Evolutionary conservation across 2,888 invertebrate genomes (phyloP).

Genomic region (Caenorhabditis becei): DNA sequence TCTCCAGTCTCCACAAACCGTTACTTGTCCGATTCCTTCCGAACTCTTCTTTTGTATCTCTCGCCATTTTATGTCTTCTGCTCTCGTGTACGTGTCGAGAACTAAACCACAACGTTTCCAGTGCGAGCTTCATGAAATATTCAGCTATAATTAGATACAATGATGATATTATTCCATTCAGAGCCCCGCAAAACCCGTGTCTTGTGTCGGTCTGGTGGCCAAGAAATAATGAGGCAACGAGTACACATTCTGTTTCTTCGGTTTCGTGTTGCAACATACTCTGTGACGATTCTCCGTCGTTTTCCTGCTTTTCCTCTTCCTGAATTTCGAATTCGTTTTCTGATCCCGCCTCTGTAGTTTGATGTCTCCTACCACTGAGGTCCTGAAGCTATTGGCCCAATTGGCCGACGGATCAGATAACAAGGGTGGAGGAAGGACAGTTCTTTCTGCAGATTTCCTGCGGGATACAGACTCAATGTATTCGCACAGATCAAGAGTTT

Average conservation of each 20-base stretch:
- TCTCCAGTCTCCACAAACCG: too few relatives aligned
- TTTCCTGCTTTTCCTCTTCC: too few relatives aligned
- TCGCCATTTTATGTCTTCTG: background rate
- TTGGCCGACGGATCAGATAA: slow-evolving; percentile 3
- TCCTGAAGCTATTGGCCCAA: background rate
- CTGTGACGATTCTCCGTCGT: too few relatives aligned
- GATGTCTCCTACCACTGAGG: background rate
- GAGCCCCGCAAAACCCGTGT: background rate
- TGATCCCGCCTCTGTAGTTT: background rate
- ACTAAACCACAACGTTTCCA: background rate
- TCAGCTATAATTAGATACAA: background rate
- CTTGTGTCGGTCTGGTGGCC: background rate
- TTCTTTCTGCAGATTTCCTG: background rate
- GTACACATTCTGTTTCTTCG: background rate
- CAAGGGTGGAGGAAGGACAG: background rate
- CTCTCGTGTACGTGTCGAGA: background rate
- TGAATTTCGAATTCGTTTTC: background rate
- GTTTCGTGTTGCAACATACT: too few relatives aligned
- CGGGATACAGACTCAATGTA: background rate
- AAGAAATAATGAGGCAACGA: background rate
- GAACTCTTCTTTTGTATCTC: background rate
- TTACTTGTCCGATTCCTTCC: too few relatives aligned
- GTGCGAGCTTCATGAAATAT: background rate
- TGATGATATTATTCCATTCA: background rate
- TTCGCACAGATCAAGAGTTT: background rate